phyloP scores from a whole-genome alignment of 2,888 invertebrate species.

The Apotomis capreana region DNA sequence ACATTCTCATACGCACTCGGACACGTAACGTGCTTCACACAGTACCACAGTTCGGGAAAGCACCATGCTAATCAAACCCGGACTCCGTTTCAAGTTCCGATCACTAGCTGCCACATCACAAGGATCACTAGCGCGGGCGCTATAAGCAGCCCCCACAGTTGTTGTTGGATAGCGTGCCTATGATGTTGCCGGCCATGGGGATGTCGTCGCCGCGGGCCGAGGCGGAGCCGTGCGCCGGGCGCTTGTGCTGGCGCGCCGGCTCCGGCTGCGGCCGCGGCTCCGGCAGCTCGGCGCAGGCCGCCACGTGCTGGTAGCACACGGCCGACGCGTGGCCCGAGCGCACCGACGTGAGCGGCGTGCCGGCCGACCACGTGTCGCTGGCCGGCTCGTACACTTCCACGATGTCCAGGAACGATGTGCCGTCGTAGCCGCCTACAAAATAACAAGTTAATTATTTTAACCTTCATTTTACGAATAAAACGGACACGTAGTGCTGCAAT shows the following conservation, averaged over 20 bases:
- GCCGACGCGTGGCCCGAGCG: slow-evolving; percentile 96
- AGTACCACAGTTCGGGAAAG: not conserved
- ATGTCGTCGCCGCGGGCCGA: slow-evolving; percentile 60
- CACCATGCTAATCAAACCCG: not conserved
- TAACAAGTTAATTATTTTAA: not conserved
- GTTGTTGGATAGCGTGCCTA: slow-evolving; percentile 66
- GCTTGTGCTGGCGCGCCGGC: slow-evolving; percentile 53
- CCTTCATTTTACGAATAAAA: no score
- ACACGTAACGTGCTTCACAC: not conserved
- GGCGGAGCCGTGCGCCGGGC: slow-evolving; percentile 46
- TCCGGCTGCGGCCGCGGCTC: slow-evolving; percentile 50
- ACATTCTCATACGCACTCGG: not conserved
- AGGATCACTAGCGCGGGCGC: slow-evolving; percentile 35
- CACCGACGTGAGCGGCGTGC: slow-evolving; percentile 90
- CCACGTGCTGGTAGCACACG: slow-evolving; percentile 91
- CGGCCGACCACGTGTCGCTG: slow-evolving; percentile 89
- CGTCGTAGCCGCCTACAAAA: slow-evolving; percentile 93
- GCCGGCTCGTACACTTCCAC: slow-evolving; percentile 95
- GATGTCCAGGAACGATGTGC: slow-evolving; percentile 90
- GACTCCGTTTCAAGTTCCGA: not conserved
- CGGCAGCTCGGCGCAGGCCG: slow-evolving; percentile 61
- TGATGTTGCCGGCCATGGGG: slow-evolving; percentile 71
- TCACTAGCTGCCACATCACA: slow-evolving; percentile 9
- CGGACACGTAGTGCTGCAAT: no score
- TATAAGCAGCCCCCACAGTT: slow-evolving; percentile 51